Base-by-base conservation (phyloP, 2,113 vertebrate species). In the Phainopepla nitens region DNA sequence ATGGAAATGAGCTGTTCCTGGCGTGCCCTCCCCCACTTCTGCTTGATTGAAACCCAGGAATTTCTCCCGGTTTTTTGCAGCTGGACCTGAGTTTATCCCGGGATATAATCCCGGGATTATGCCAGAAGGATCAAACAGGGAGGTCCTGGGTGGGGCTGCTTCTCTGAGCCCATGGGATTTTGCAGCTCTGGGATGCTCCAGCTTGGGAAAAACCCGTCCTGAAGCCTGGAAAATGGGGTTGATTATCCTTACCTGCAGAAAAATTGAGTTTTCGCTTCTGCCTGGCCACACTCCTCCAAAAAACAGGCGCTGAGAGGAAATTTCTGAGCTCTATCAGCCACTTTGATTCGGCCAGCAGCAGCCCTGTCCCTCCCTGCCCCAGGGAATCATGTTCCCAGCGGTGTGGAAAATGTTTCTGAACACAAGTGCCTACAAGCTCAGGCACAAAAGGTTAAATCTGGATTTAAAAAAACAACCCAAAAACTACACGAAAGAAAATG, bases 401-500 rank as follows among this genome's bases (percentile, higher is more conserved):
- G 54, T 3, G 31, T 7, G 20, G 50, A 35, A 87, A 78, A 57
- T 0, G 25, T 11, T 76, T 62, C 56, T 78, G 33, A 77, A 57
- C 19, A 82, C 41, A 41, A 56, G 28, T 24, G 61, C 45, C 50
- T 51, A 11, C 78, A 80, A 80, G 35, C 21, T 62, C 54, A 25
- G 27, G 84, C 80, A 68, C 41, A 75, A 86, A 80, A 82, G 83
- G 90, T 91, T 89, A 89, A 89, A 93, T 42, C 68, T 31, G 44
- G 82, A 85, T 87, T 87, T 24, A 68, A 92, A 84, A 16, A 69
- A 68, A 9, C 33, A 57, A 56, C 13, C 28, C 27, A 28, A 41
- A 42, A n/a, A 9, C 49, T 14, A 44, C 84, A 27, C 2, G 70
- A 33, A 87, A 87, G 77, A 81, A 92, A 96, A 96, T 58, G 31